phyloP scores from a whole-genome alignment of 2,888 invertebrate genomes.

The Hypolimnas misippus region DNA sequence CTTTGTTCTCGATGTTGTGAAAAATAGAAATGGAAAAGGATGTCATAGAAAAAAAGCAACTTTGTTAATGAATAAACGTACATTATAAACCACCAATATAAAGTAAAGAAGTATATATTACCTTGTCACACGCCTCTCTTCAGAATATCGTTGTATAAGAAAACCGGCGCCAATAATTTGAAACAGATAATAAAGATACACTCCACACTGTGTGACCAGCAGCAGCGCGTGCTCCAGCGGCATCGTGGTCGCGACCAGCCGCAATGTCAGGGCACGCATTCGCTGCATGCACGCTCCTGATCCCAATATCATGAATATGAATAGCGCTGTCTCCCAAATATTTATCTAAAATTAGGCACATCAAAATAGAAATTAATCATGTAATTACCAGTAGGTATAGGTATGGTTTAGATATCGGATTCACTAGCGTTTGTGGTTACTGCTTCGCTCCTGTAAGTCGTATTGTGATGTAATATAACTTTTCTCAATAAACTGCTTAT shows the following conservation, averaged over 20 bases:
- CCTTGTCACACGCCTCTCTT: constrained; percentile 70
- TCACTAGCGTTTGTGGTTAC: no score
- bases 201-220: constrained; percentile 91
- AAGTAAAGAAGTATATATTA: no score
- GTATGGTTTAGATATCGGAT: no score
- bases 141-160: constrained; percentile 67
- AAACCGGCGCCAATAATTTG: constrained; percentile 90
- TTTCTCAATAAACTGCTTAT: no score
- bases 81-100: no score
- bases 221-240: constrained; percentile 89
- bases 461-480: no score
- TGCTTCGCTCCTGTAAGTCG: no score
- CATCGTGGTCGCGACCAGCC: constrained; percentile 61
- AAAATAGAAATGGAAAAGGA: no score
- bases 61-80: no score
- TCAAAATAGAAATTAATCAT: background rate
- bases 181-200: constrained; percentile 90
- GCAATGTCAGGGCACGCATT: constrained; percentile 68
- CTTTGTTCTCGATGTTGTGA: no score
- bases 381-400: background rate
- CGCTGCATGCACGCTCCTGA: constrained; percentile 73
- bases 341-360: constrained; percentile 76
- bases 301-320: constrained; percentile 70
- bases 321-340: constrained; percentile 79
- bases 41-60: no score